Evolutionary conservation across 2,888 invertebrate genomes (phyloP).

Genomic region (Euphydryas editha): DNA sequence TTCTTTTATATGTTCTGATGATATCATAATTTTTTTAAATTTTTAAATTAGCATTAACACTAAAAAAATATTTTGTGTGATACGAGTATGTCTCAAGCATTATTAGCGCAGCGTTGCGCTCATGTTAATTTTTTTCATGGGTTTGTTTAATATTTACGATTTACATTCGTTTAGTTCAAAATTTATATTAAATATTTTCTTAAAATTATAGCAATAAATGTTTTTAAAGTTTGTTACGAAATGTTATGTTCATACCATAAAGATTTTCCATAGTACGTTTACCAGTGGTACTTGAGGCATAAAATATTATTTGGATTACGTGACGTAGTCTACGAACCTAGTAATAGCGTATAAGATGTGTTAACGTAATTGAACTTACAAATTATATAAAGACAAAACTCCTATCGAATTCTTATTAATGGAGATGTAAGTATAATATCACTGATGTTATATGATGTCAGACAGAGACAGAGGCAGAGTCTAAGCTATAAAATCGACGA

Average conservation of each 20-base stretch:
- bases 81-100: too few species aligned
- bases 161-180: neutral
- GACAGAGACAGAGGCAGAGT: constrained; percentile 38
- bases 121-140: too few species aligned
- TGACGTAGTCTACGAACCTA: constrained; percentile 55
- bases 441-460: constrained; percentile 62
- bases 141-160: neutral
- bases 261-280: constrained; percentile 39
- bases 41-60: too few species aligned
- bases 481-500: too few species aligned
- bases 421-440: constrained; percentile 57
- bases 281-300: constrained; percentile 42
- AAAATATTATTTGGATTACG: constrained; percentile 48
- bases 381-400: constrained; percentile 51
- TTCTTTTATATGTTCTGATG: too few species aligned
- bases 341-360: constrained; percentile 39
- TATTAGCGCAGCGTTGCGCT: too few species aligned
- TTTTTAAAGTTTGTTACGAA: constrained; percentile 15
- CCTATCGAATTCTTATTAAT: constrained; percentile 59
- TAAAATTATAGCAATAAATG: too few species aligned
- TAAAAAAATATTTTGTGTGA: too few species aligned
- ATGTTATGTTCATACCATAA: constrained; percentile 10
- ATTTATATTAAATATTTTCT: too few species aligned
- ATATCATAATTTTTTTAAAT: too few species aligned
- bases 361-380: constrained; percentile 18